These are phyloP conservation scores for Leptopilina drosophilae DNA, from an alignment of 2,888 invertebrate genomes.

Conservation along the genomic window DNA sequence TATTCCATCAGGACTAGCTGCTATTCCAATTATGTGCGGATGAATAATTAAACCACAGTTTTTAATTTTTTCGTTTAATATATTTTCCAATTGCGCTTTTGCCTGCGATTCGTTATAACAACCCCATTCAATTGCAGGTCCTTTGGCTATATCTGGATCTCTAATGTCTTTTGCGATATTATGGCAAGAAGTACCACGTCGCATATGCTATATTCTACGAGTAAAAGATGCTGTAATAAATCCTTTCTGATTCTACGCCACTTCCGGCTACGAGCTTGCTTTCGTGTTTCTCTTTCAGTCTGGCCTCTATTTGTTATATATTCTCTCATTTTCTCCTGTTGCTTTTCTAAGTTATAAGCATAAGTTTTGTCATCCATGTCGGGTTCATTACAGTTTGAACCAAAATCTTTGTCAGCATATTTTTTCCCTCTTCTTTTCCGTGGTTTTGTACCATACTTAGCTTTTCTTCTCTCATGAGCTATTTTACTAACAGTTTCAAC, in stretches of 20 bases:
- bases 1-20: background rate
- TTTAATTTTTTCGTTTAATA: background rate
- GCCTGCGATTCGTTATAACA: background rate
- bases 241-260: background rate
- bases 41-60: background rate
- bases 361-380: no score
- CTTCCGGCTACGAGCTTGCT: background rate
- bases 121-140: background rate
- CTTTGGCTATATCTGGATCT: background rate
- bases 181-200: background rate
- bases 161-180: background rate
- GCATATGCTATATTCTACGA: background rate
- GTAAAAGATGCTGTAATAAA: background rate
- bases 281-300: no score
- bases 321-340: no score
- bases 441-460: no score
- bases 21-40: constrained; percentile 1
- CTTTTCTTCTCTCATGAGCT: no score
- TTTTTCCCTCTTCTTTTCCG: no score
- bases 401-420: no score
- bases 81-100: background rate
- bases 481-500: no score
- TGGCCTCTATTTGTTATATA: no score
- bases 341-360: no score
- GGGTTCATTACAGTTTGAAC: no score